phyloP scores from a whole-genome alignment of 2,797 vertebrate species.

The Geotria australis region DNA sequence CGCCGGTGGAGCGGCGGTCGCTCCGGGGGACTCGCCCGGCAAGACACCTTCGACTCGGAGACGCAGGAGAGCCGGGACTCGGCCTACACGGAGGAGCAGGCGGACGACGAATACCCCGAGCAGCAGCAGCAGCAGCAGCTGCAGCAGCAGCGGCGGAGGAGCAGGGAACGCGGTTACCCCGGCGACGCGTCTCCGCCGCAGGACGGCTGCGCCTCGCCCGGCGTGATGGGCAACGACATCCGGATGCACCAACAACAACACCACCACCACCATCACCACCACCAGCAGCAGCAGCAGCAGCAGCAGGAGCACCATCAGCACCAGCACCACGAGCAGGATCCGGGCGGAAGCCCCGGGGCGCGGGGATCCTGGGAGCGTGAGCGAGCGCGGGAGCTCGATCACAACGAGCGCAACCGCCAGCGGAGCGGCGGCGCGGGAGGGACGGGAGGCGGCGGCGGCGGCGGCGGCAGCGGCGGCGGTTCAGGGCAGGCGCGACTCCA shows the following conservation, averaged over 20 bases:
- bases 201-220: too few species aligned
- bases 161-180: constrained; percentile 33
- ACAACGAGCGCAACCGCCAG: constrained; percentile 19
- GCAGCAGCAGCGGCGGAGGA: constrained; percentile 3
- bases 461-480: constrained; percentile 7
- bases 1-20: constrained; percentile 15
- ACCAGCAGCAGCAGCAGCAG: constrained; percentile 17
- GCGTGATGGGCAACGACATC: neutral
- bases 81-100: constrained; percentile 43
- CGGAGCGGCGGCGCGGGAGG: constrained; percentile 32
- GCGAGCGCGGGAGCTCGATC: constrained; percentile 19
- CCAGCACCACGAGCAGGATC: constrained; percentile 40
- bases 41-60: constrained; percentile 76
- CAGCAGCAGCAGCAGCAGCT: constrained; percentile 18
- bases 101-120: constrained; percentile 15
- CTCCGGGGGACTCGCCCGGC: constrained; percentile 34
- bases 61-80: constrained; percentile 60
- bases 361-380: neutral
- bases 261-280: constrained; percentile 13
- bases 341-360: constrained; percentile 24
- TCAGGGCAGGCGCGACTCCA: too few species aligned
- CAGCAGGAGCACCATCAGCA: constrained; percentile 19
- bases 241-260: constrained; percentile 17
- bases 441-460: constrained; percentile 37
- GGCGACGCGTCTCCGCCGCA: neutral